Percentiles rank a stretch among this genome's conserved stretches.
These are phyloP conservation scores for Platygyra sinensis DNA, from an alignment of 64 coral and sea anemone species.

Conservation along the genomic window DNA sequence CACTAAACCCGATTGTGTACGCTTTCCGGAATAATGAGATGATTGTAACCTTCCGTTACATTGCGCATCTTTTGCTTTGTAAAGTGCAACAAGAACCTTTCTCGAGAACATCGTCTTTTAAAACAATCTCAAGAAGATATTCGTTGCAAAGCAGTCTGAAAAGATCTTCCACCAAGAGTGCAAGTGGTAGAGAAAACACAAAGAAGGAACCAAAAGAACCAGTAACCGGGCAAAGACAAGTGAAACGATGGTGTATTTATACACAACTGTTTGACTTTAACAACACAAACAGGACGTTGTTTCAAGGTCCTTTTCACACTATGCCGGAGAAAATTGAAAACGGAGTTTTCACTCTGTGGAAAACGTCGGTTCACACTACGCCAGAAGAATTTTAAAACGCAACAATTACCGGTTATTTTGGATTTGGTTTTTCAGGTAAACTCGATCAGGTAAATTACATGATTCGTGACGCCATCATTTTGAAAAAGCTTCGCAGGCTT, in stretches of 20 bases:
- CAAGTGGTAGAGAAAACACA: neutral
- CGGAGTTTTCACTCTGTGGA: too few species aligned
- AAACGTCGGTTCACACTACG: too few species aligned
- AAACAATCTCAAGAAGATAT: neutral
- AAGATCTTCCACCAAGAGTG: neutral
- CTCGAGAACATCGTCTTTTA: neutral
- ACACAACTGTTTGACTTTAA: conserved; percentile 10
- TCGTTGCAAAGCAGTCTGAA: neutral
- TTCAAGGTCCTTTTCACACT: too few species aligned
- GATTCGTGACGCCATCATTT: too few species aligned
- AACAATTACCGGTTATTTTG: too few species aligned
- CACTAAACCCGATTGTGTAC: conserved; percentile 29
- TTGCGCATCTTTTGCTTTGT: neutral
- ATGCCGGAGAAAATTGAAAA: too few species aligned
- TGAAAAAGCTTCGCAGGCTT: too few species aligned
- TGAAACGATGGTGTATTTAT: neutral
- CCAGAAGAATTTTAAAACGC: too few species aligned
- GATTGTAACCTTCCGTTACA: conserved; percentile 11
- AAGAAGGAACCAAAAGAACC: neutral
- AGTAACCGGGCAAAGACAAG: neutral
- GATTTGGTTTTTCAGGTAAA: too few species aligned
- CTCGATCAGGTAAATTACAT: too few species aligned
- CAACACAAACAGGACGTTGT: neutral
- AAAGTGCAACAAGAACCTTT: neutral
- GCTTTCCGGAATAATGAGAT: conserved; percentile 21